Conservation (phyloP, 2,113 vertebrate species). For the Gopherus evgoodei region DNA sequence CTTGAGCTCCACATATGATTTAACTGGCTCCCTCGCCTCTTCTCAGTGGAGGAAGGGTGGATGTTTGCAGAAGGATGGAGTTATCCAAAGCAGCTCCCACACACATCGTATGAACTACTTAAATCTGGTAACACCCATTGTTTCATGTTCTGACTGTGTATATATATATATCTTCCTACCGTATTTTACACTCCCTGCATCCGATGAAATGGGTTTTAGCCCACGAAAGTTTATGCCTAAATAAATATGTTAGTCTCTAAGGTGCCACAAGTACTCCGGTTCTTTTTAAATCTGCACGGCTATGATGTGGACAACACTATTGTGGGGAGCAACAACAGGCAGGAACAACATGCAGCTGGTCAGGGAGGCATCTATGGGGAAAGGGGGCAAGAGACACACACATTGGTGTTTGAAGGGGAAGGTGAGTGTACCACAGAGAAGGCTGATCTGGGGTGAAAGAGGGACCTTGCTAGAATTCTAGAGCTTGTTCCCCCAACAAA, state of each 20-base stretch:
- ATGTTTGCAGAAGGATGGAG: accelerated
- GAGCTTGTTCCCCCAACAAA: background rate
- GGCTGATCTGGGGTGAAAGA: background rate
- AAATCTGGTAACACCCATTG: background rate
- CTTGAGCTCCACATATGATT: background rate
- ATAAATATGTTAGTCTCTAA: no score
- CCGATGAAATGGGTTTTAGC: no score
- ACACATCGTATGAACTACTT: background rate
- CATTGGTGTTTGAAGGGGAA: accelerated
- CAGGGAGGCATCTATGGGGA: accelerated
- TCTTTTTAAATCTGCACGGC: background rate
- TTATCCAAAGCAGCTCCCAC: accelerated
- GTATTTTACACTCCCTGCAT: no score
- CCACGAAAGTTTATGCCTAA: no score
- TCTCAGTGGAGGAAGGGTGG: background rate
- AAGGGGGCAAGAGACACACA: accelerated
- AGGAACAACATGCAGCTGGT: background rate
- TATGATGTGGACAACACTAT: no score
- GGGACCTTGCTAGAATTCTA: accelerated
- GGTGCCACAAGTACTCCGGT: no score
- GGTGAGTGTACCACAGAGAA: accelerated
- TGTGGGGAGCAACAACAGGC: background rate
- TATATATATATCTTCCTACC: no score
- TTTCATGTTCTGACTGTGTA: no score
- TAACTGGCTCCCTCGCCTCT: background rate